These are phyloP conservation scores for Euplexia lucipara DNA, from an alignment of 2,888 invertebrate species.

Conservation along the genomic window DNA sequence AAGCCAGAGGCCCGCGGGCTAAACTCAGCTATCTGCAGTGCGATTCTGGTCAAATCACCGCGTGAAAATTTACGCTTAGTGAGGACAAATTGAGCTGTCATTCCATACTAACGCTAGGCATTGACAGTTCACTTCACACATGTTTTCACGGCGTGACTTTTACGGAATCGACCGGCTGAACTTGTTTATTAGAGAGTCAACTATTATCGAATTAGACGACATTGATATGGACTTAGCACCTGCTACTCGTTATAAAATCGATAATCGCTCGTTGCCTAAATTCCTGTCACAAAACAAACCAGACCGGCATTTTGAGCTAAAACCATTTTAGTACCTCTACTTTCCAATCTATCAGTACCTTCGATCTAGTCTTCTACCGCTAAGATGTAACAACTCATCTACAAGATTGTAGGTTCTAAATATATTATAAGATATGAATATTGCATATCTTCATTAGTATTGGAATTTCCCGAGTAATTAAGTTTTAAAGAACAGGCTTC, in stretches of 20 bases:
- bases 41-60: too few species aligned
- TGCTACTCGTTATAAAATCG: too few species aligned
- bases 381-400: background rate
- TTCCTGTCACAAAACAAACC: background rate
- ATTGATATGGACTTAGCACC: background rate
- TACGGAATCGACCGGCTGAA: too few species aligned
- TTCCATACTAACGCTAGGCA: too few species aligned
- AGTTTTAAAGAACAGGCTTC: background rate
- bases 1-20: constrained; percentile 9
- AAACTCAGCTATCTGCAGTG: background rate
- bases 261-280: too few species aligned
- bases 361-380: background rate
- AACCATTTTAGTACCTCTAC: background rate
- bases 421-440: too few species aligned
- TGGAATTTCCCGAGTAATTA: constrained; percentile 10
- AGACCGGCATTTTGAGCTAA: too few species aligned
- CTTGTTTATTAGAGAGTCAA: constrained; percentile 8
- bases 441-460: background rate
- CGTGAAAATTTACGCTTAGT: too few species aligned
- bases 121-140: too few species aligned
- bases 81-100: too few species aligned
- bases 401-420: background rate
- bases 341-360: background rate
- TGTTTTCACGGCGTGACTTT: too few species aligned
- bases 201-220: constrained; percentile 13